Evolutionary conservation across 2,888 invertebrate species (phyloP), one percentile per base, ranked within the genome.

Genomic region (Lacanobia oleracea): DNA sequence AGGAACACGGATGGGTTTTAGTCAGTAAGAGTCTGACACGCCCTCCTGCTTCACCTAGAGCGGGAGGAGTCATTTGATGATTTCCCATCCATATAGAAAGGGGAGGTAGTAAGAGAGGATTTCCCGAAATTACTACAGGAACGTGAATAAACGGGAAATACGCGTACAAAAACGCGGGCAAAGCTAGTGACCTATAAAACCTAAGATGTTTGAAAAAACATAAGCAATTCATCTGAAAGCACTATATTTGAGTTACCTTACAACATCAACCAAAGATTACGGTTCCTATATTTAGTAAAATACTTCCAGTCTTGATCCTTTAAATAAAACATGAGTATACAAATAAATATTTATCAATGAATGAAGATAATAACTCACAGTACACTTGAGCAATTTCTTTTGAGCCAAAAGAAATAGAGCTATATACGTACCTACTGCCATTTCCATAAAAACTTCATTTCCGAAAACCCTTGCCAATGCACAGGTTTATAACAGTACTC

Each of bases 361-460:
- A 27, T 21, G 43, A 33, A 64, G 43, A 27, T 57, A 48, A 79
- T 79, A 67, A 66, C 68, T 64, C 70, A 57, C n/a, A 16, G 50
- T 54, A 53, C 48, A 33, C 73, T 66, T 53, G 62, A 66, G 62
- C 40, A 50, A 66, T 82, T 68, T 77, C 45, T 78, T 78, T 69
- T 50, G n/a, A 68, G 54, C 66, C 37, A 53, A 67, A n/a, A 68
- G 43, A 54, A 66, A 48, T 64, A 51, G 57, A 21, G 21, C 16
- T 82, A 51, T 18, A 48, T 54, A n/a, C n/a, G n/a, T n/a, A 57
- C 50, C 43, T 43, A 43, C 16, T 16, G 12, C 21, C n/a, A 60
- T 72, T 67, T 78, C 50, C 73, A 79, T 79, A 82, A 72, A 77
- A 82, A 27, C 67, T 66, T 79, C 65, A 79, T 78, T 78, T 72